Conservation (phyloP, 2,113 vertebrate genomes). For the Leucopsar rothschildi region DNA sequence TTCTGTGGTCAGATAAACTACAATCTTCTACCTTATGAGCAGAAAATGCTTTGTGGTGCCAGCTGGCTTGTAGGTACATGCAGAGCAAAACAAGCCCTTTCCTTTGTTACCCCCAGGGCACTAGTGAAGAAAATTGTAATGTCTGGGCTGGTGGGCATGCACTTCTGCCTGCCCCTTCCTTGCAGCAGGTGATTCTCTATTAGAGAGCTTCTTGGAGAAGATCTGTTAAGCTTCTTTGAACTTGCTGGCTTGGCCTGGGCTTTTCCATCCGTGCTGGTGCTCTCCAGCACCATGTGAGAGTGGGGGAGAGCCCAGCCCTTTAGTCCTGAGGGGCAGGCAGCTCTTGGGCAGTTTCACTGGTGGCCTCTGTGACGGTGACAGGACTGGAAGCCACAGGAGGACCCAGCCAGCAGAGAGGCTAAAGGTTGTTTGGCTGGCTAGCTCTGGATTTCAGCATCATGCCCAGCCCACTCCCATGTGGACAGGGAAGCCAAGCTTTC, state of each 20-base stretch:
- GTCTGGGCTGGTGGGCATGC: not conserved
- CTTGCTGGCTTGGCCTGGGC: not conserved
- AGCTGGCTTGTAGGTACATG: not conserved
- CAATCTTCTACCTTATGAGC: not conserved
- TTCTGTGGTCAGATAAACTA: not conserved
- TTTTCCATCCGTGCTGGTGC: not conserved
- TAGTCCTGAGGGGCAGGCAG: not conserved
- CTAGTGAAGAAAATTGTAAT: not conserved
- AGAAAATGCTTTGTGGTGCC: not conserved
- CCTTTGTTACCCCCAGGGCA: not conserved
- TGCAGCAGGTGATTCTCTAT: not conserved
- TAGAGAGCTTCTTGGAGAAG: no score
- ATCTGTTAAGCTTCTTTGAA: not conserved
- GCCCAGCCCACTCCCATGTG: not conserved
- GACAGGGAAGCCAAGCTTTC: not conserved
- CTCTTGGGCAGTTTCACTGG: not conserved
- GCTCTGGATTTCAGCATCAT: not conserved
- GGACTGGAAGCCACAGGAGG: not conserved
- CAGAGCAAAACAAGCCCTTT: not conserved
- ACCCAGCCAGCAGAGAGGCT: not conserved
- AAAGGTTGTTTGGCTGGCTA: not conserved
- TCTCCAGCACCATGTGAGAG: accelerated
- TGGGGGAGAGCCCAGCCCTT: not conserved
- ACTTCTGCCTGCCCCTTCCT: not conserved
- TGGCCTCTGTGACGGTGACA: not conserved